These are phyloP conservation scores for Hypselothyrea guttata DNA, from an alignment of 2,888 invertebrate species.

Conservation along the genomic window DNA sequence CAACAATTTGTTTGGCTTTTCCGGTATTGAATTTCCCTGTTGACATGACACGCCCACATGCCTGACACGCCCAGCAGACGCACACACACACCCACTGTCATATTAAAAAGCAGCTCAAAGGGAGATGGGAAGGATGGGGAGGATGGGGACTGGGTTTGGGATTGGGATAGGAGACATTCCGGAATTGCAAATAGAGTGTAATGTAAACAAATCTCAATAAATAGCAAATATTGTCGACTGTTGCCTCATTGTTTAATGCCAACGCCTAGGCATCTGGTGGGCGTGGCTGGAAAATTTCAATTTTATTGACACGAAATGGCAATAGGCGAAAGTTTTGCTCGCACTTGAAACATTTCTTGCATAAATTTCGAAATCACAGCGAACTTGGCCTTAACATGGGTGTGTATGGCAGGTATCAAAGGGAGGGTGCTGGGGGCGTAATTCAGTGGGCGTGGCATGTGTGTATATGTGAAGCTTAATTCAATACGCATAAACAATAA, in stretches of 20 bases:
- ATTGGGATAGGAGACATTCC: slow-evolving; percentile 19
- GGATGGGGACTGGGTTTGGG: not conserved
- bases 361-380: slow-evolving; percentile 57
- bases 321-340: slow-evolving; percentile 43
- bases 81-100: slow-evolving; percentile 13
- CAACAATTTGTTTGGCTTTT: slow-evolving; percentile 3
- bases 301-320: slow-evolving; percentile 62
- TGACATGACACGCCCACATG: slow-evolving; percentile 23
- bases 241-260: slow-evolving; percentile 20
- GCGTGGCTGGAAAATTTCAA: slow-evolving; percentile 51
- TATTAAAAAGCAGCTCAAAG: slow-evolving; percentile 49
- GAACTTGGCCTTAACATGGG: slow-evolving; percentile 16
- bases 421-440: slow-evolving; percentile 19
- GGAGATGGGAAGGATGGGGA: slow-evolving; percentile 1
- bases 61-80: too few species aligned
- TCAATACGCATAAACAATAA: slow-evolving; percentile 68
- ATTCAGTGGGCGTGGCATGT: slow-evolving; percentile 10
- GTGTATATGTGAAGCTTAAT: slow-evolving; percentile 44
- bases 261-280: slow-evolving; percentile 28
- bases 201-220: slow-evolving; percentile 70
- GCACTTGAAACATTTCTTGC: slow-evolving; percentile 39
- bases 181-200: slow-evolving; percentile 36
- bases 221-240: slow-evolving; percentile 52
- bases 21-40: not conserved
- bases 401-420: not conserved